phyloP scores from a whole-genome alignment of 2,888 invertebrate genomes.

The Timandra comae region DNA sequence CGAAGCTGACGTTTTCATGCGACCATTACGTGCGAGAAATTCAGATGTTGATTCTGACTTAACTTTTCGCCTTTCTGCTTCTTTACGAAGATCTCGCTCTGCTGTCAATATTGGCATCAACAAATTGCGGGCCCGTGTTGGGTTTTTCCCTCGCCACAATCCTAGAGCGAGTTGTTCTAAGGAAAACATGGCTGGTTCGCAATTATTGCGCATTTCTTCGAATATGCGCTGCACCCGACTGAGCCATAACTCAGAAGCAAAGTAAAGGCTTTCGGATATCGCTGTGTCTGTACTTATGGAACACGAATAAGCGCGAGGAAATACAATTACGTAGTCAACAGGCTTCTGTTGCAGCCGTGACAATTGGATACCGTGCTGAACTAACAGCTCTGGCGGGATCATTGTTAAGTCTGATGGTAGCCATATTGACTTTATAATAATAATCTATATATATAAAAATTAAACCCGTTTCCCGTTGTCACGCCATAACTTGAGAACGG shows the following conservation, averaged over 20 bases:
- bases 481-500: no score
- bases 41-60: neutral
- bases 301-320: constrained; percentile 90
- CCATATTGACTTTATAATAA: constrained; percentile 93
- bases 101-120: constrained; percentile 21
- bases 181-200: constrained; percentile 94
- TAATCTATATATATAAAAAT: no score
- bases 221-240: constrained; percentile 83
- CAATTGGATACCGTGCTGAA: constrained; percentile 85
- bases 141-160: constrained; percentile 81
- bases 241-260: constrained; percentile 89
- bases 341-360: constrained; percentile 89
- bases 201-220: constrained; percentile 87
- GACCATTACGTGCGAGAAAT: neutral
- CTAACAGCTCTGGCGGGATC: constrained; percentile 90
- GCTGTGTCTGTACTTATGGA: constrained; percentile 92
- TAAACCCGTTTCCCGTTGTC: no score
- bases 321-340: constrained; percentile 92
- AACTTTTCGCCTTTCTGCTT: neutral
- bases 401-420: constrained; percentile 93
- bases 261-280: constrained; percentile 94
- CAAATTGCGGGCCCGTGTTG: constrained; percentile 80
- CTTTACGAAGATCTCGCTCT: constrained; percentile 27
- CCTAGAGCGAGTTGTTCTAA: constrained; percentile 87
- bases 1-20: constrained; percentile 30